Evolutionary conservation across 37 sponge, comb jelly and placozoan species (phyloP).

Genomic region (Cladorhizidae sp.): DNA sequence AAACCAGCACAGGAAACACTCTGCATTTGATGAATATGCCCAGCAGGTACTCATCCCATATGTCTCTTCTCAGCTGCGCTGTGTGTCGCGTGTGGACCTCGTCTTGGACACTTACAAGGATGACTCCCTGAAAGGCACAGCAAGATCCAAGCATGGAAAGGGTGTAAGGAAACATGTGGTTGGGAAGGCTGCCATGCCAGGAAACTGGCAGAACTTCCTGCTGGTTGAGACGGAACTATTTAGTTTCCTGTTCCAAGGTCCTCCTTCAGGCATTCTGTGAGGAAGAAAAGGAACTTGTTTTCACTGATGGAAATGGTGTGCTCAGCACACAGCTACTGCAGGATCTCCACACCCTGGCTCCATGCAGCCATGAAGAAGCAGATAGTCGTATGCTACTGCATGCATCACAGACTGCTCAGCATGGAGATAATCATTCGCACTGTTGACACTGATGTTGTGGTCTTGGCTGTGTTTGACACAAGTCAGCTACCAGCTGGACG

Average conservation of each 20-base stretch:
- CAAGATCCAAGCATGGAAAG: conserved; percentile 30
- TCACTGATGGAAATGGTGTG: background rate
- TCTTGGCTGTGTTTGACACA: background rate
- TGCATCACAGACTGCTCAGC: conserved; percentile 21
- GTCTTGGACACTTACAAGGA: conserved; percentile 41
- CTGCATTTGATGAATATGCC: conserved; percentile 41
- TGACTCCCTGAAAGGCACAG: too few species aligned
- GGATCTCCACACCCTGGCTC: conserved; percentile 4
- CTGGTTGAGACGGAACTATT: background rate
- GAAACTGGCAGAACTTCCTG: conserved; percentile 20
- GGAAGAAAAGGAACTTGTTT: background rate
- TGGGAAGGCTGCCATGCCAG: conserved; percentile 21
- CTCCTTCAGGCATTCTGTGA: too few species aligned
- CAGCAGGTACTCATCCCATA: conserved; percentile 34
- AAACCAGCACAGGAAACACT: too few species aligned
- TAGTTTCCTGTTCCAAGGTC: too few species aligned
- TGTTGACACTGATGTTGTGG: conserved; percentile 9
- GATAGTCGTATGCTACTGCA: conserved; percentile 39
- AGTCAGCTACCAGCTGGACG: background rate
- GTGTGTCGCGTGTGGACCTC: conserved; percentile 40
- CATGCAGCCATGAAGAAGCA: conserved; percentile 61
- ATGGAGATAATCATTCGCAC: conserved; percentile 28
- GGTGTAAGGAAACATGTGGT: conserved; percentile 34
- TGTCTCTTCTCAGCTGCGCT: too few species aligned
- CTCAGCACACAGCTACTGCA: background rate